Base-by-base conservation (phyloP, 2,888 invertebrate genomes). In the Caenorhabditis sp. region DNA sequence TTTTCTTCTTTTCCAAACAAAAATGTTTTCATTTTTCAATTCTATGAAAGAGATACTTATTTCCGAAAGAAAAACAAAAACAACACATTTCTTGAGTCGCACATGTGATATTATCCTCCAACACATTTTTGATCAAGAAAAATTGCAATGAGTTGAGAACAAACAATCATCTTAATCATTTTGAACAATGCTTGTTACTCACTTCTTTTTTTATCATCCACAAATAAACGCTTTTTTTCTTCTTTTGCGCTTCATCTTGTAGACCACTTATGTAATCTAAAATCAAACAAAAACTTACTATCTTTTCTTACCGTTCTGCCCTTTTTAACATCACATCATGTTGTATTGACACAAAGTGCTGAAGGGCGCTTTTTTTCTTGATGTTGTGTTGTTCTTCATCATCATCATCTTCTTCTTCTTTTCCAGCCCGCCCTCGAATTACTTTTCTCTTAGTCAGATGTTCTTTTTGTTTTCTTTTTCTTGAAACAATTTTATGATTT, bases 201-300 rank as follows among this genome's bases (percentile, higher is more conserved):
- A 21, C 12, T 52, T 52, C 52, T 17, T 10, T 23, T 52, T 52
- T 52, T 21, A 52, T 52, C n/a, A 23, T 52, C 52, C 52, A 21
- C 23, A 23, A 52, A 23, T 23, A 52, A 21, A 52, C 21, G 31
- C 31, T 7, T 31, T 31, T 31, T 31, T 31, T n/a, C n/a, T n/a
- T n/a, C n/a, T n/a, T 31, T 31, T 21, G 7, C 21, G 23, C 52
- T 72, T 72, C 67, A 72, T 70, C 70, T 59, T 63, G 59, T 63
- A 54, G 67, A 66, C 59, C 71, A 72, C 71, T 72, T 72, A 64
- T 72, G 71, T 72, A 72, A 72, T 72, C 71, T 67, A 57, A 64
- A 58, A 38, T 54, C 71, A 72, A 72, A 72, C 71, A 72, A 72
- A n/a, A 67, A 67, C 61, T 64, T 52, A 50, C 56, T 64, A 64